Evolutionary conservation across 2,888 invertebrate species (phyloP).

Genomic region (Cataglyphis altisquamis): DNA sequence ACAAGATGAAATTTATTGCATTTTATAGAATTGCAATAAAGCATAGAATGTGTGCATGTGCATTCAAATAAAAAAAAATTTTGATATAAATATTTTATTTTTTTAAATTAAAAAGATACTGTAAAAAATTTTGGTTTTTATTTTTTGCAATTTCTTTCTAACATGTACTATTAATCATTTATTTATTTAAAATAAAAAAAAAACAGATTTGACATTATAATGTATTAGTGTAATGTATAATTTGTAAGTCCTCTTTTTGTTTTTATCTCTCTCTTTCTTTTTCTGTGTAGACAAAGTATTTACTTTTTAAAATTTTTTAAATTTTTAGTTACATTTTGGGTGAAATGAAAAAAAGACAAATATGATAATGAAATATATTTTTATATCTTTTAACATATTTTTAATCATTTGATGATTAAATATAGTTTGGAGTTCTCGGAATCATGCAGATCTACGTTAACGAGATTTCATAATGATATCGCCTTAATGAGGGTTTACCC

Average conservation of each 20-base stretch:
- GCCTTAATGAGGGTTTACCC: slow-evolving; percentile 14
- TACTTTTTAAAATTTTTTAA: not conserved
- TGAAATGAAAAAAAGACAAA: not conserved
- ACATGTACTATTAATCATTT: not conserved
- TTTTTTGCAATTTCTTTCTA: not conserved
- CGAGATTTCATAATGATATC: slow-evolving; percentile 15
- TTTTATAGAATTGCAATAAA: not conserved
- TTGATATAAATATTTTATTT: not conserved
- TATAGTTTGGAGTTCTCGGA: not conserved
- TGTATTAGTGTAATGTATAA: not conserved
- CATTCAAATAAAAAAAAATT: not conserved
- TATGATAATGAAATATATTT: not conserved
- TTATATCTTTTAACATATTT: not conserved
- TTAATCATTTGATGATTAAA: not conserved
- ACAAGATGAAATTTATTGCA: not conserved
- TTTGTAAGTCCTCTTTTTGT: not conserved
- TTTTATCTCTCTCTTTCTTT: not conserved
- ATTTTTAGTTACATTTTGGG: not conserved
- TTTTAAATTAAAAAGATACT: not conserved
- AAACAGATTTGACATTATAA: not conserved
- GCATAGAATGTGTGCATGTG: not conserved
- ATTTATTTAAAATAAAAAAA: not conserved
- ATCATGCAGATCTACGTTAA: slow-evolving; percentile 10
- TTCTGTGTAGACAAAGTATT: not conserved
- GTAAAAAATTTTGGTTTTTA: not conserved